Base-by-base conservation (phyloP, 2,113 vertebrate genomes). In the Oreochromis tanganicae region DNA sequence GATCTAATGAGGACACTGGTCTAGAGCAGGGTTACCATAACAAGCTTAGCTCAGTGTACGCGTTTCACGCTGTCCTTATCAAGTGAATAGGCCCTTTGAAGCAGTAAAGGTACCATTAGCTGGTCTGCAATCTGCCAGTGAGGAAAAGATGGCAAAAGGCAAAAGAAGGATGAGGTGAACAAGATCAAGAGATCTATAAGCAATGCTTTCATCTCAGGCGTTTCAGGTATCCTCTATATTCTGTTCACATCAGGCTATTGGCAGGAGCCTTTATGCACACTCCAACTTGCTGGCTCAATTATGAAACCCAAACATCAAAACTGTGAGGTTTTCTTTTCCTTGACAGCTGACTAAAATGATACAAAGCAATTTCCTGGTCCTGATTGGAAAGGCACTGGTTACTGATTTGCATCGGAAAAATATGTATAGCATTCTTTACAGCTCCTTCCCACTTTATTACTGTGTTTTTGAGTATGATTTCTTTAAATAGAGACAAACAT, bases 1-100 rank as follows among this genome's bases (percentile, higher is more conserved):
- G 57, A 85, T 92, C 90, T 94, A 94, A 95, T 93, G 91, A 95
- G 90, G 90, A 93, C 92, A 91, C 80, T 38, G 85, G 86, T 91
- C 91, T 78, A 12, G 89, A 83, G 89, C 88, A 82, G 89, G 90
- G 92, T 92, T 90, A 90, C 85, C 66, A 84, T 94, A 94, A 95
- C 92, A 94, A 93, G 85, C 92, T 93, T 85, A 46, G 80, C 85
- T 85, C 56, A 21, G 80, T 85, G 88, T 87, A 85, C 90, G 81
- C 68, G 63, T 27, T 75, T 80, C 34, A 75, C 4, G 10, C 71
- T 86, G 84, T 73, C 82, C 89, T 85, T 93, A 91, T 93, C 90
- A 92, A 91, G 61, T 83, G 36, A 88, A 91, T 46, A 66, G 83
- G 68, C 24, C 63, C 89, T 95, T 92, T 92, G 88, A 94, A 91